These are phyloP conservation scores for Chaetophractus vellerosus DNA, from an alignment of 2,797 vertebrate genomes.

Conservation along the genomic window DNA sequence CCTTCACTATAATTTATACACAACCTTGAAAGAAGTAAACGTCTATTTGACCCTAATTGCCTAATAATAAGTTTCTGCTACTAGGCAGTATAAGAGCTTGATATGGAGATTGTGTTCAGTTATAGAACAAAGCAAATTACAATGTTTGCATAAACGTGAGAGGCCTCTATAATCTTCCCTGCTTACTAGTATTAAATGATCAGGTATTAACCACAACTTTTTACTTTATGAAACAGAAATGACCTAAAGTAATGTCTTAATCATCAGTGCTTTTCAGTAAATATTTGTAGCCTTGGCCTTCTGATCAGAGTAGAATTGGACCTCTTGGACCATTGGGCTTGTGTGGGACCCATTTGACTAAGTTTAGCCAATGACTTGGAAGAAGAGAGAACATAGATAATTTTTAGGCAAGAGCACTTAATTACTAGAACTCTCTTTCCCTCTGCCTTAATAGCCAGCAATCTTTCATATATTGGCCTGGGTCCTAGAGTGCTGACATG, in stretches of 20 bases:
- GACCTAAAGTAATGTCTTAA: accelerated
- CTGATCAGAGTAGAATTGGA: accelerated
- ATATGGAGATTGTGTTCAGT: background rate
- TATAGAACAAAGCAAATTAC: background rate
- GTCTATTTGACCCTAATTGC: background rate
- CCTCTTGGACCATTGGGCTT: accelerated
- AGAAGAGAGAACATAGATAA: accelerated
- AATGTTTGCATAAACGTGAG: background rate
- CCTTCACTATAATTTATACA: background rate
- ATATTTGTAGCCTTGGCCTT: accelerated
- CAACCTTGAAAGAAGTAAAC: background rate
- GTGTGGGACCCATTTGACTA: accelerated
- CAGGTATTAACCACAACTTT: background rate
- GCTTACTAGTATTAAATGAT: background rate
- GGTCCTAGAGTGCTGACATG: accelerated
- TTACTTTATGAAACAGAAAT: background rate
- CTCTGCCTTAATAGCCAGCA: background rate
- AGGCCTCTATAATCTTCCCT: background rate
- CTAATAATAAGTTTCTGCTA: background rate
- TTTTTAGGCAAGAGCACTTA: background rate
- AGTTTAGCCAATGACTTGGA: background rate
- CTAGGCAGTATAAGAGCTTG: background rate
- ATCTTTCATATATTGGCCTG: accelerated
- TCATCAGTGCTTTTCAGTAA: background rate
- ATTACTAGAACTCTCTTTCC: background rate